Evolutionary conservation across 2,113 vertebrate species (phyloP).

Genomic region (Gnathonemus longibarbis): DNA sequence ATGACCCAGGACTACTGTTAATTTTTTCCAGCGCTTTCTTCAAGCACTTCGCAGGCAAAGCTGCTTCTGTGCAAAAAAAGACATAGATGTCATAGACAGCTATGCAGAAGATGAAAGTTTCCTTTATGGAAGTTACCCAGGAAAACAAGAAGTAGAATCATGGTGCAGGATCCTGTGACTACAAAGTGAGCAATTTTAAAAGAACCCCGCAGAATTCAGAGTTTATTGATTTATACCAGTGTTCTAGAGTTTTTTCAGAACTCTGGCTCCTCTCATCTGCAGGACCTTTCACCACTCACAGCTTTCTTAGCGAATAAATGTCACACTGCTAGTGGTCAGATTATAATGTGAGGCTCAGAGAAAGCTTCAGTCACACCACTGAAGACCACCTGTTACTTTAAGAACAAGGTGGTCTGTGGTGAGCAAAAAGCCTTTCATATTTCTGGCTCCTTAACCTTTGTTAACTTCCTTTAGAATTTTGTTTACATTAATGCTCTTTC

Average conservation of each 20-base stretch:
- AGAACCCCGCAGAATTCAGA: background rate
- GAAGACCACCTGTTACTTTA: background rate
- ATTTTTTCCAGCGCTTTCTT: background rate
- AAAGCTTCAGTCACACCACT: background rate
- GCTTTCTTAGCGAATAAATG: background rate
- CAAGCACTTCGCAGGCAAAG: background rate
- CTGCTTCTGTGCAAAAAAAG: background rate
- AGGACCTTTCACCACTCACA: background rate
- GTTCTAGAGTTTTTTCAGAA: background rate
- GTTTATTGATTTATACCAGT: background rate
- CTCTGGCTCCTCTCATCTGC: background rate
- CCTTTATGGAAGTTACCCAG: background rate
- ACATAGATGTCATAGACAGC: background rate
- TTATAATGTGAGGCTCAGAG: background rate
- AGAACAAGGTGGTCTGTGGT: background rate
- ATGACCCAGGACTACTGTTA: background rate
- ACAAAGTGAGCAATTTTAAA: background rate
- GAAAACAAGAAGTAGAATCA: background rate
- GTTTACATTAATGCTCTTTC: background rate
- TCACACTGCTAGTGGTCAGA: background rate
- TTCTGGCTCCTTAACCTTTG: background rate
- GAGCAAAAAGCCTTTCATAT: background rate
- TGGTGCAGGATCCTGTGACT: background rate
- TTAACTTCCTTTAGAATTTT: background rate
- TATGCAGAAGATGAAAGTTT: background rate